Evolutionary conservation across 2,797 vertebrate genomes (phyloP), one percentile per base, ranked within the genome.

Genomic region (Tokudaia tokunoshimensis): DNA sequence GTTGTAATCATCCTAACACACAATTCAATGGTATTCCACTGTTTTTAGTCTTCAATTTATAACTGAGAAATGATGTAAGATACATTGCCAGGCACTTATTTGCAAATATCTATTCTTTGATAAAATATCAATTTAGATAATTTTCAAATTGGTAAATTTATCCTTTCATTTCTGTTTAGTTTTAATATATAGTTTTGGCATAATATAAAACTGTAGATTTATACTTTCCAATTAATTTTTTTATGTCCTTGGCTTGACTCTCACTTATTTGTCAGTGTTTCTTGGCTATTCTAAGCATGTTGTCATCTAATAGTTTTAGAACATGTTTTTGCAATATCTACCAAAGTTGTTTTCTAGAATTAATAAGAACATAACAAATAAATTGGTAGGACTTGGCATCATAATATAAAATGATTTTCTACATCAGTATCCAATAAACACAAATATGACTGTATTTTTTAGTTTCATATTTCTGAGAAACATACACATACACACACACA

Each of bases 41-140:
- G 12, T 57, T 86, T 84, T 91, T 31, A 92, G 10, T 52, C 70
- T 94, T 59, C 24, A 84, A 75, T 84, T 91, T 17, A 19, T 81
- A 89, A 75, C 37, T 61, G 47, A 94, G 34, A 94, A 93, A 67
- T 65, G 1, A 55, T 86, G 29, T 52, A 86, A 63, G 44, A 72
- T 37, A 55, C 80, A 67, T 70, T 47, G 95, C 78, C 15, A 81
- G 17, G 10, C 8, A 41, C 41, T 67, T 59, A 70, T 57, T 80
- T 80, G 6, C 17, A 65, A 84, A 29, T 79, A 19, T 22, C 19
- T 67, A 11, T 44, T 57, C 11, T 74, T 81, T 57, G 0, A 34
- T 84, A 26, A 86, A 4, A 6, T 37, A 12, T 80, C 26, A n/a
- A 37, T 50, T 55, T 59, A 79, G 61, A 44, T 65, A 24, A 37